Base-by-base conservation (phyloP, 2,113 vertebrate species). In the Sorex araneus region DNA sequence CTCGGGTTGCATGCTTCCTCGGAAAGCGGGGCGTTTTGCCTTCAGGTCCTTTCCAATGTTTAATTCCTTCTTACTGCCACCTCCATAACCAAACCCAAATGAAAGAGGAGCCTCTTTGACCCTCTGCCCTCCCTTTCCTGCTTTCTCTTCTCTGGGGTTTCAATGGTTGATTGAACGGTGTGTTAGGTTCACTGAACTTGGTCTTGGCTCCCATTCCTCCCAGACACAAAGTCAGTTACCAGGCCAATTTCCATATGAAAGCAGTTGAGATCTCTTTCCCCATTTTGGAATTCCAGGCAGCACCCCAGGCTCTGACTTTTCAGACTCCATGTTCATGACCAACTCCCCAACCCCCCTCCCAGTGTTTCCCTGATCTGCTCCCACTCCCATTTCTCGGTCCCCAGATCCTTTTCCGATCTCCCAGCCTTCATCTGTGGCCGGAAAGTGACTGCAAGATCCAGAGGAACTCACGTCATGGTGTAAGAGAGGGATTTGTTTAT, bases 131-230 rank as follows among this genome's bases (percentile, higher is more conserved):
- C 89, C 92, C 76, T 90, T 87, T 92, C 91, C 95, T 93, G 92
- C 94, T 79, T 6, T 85, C 70, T 91, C 93, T 94, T 92, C 96
- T 97, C 96, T 95, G 80, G 94, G 54, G 95, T 97, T 96, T 95
- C 94, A 90, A 84, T 96, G 96, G 95, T 89, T 97, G 97, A 98
- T 43, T 98, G 97, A 98, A 97, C 78, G 64, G 96, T 95, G 97
- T 96, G 95, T 95, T 98, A 97, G 98, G 97, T 98, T 98, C 97
- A 97, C 96, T 98, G 98, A 98, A 98, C 98, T 98, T 98, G 97
- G 97, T 97, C 96, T 98, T 98, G 97, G 98, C 96, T 97, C 93
- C 93, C 28, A 94, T 97, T 97, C 97, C 96, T 96, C 87, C 90
- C 96, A 89, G 96, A 97, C 98, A 97, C 97, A 97, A 98, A 96